phyloP scores from a whole-genome alignment of 2,113 vertebrate genomes.

The Balaenoptera acutorostrata region DNA sequence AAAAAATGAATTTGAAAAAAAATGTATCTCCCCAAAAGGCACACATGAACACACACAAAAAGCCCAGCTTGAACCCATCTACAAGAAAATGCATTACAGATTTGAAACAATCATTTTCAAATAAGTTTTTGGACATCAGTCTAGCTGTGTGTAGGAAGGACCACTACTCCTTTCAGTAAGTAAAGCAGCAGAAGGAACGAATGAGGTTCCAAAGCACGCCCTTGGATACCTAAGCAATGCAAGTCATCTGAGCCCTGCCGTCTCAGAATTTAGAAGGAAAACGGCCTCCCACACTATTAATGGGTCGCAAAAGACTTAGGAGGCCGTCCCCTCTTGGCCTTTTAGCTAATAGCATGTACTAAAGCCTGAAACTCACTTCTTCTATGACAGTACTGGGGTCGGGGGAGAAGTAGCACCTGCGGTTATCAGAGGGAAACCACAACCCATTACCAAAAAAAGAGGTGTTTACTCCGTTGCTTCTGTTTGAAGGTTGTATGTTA shows the following conservation, averaged over 20 bases:
- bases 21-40: background rate
- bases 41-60: background rate
- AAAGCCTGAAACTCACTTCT: background rate
- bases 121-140: background rate
- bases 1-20: slow-evolving; percentile 9
- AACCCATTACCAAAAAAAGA: background rate
- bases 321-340: background rate
- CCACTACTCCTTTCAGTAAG: background rate
- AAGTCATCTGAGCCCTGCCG: background rate
- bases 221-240: background rate
- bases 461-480: background rate
- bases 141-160: background rate
- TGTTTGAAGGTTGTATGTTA: background rate
- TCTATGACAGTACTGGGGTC: background rate
- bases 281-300: background rate
- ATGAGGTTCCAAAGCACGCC: background rate
- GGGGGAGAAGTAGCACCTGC: background rate
- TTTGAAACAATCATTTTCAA: slow-evolving; percentile 19
- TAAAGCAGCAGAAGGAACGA: background rate
- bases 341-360: background rate
- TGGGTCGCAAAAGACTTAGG: background rate
- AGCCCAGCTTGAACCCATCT: background rate
- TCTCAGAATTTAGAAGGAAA: background rate
- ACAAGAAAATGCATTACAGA: background rate
- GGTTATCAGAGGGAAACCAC: background rate